Evolutionary conservation across 2,113 vertebrate genomes (phyloP), one percentile per base, ranked within the genome.

Genomic region (Lichenostomus cassidix): DNA sequence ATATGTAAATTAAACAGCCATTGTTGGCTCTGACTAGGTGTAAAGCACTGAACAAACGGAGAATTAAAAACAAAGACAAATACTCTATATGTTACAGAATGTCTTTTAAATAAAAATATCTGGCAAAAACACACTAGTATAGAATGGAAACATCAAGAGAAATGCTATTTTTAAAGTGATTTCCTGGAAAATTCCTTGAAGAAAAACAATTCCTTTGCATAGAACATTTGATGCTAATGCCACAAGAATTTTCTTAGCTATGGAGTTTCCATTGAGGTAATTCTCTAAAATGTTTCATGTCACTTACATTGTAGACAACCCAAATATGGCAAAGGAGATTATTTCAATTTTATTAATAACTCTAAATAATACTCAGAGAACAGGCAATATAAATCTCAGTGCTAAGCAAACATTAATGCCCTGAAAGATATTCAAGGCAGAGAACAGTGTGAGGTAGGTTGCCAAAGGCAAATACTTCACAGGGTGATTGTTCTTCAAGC

Each of bases 261-360:
- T 87, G 75, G 62, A 84, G 58, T 95, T 95, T 91, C 88, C 86
- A 94, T 39, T 95, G 82, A 95, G 68, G 67, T 92, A 96, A 93
- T 75, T 92, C 63, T 83, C 53, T 76, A 50, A 93, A 92, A 73
- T 62, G n/a, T 93, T 90, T 91, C 23, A 41, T 94, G 94, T 80
- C 39, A 47, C 9, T 91, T 95, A 74, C 6, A 47, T 47, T 88
- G 42, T 53, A 91, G 87, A 90, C 79, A 92, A 63, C 27, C 67
- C 42, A 80, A 69, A 93, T 77, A 80, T 63, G 46, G 76, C 23
- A 90, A 91, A 69, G 17, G 53, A 87, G 29, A 63, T 80, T 81
- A 65, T 88, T 83, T 56, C 49, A 19, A 9, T 81, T 69, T 83
- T 83, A 85, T 82, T 91, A 95, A 94, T 94, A 83, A 56, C 52